Conservation (phyloP, 2,113 vertebrate species). For the Oryzias curvinotus region DNA sequence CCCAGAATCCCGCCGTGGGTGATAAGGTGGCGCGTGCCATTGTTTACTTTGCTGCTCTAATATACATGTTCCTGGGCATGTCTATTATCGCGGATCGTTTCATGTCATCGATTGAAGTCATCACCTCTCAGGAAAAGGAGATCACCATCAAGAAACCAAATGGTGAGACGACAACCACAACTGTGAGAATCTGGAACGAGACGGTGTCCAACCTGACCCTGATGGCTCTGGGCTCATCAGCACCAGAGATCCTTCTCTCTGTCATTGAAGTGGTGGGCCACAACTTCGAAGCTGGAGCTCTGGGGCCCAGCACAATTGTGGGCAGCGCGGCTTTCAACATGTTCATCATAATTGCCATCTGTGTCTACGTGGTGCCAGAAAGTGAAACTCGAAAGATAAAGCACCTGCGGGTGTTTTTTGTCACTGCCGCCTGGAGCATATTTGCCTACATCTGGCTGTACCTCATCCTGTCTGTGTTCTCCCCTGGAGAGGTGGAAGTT, state of each 20-base stretch:
- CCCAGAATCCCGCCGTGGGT: slow-evolving; percentile 83
- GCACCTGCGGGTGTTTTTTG: slow-evolving; percentile 84
- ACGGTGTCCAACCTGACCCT: slow-evolving; percentile 86
- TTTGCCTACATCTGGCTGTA: slow-evolving; percentile 88
- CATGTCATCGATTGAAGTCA: slow-evolving; percentile 88
- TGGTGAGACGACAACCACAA: slow-evolving; percentile 81
- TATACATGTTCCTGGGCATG: slow-evolving; percentile 89
- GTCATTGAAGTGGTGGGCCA: slow-evolving; percentile 85
- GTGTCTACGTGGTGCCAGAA: slow-evolving; percentile 83
- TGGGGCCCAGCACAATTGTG: slow-evolving; percentile 86
- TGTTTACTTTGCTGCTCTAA: slow-evolving; percentile 84
- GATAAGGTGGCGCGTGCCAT: slow-evolving; percentile 85
- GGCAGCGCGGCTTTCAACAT: slow-evolving; percentile 88
- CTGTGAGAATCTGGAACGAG: slow-evolving; percentile 86
- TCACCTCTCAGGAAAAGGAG: slow-evolving; percentile 86
- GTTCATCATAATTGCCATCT: slow-evolving; percentile 86
- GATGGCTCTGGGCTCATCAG: slow-evolving; percentile 85
- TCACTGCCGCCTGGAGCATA: slow-evolving; percentile 83
- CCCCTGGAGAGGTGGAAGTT: slow-evolving; percentile 80
- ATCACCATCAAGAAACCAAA: slow-evolving; percentile 85
- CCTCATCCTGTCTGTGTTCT: slow-evolving; percentile 81
- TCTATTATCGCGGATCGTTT: slow-evolving; percentile 87
- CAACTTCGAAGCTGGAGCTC: slow-evolving; percentile 79
- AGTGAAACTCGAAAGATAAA: slow-evolving; percentile 81
- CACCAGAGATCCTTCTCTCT: slow-evolving; percentile 84